A percentile compares a stretch with the other conserved stretches of the same genome.
Evolutionary conservation across 1,140 invertebrate species (phyloP).

Genomic region (Aphelinus certus): DNA sequence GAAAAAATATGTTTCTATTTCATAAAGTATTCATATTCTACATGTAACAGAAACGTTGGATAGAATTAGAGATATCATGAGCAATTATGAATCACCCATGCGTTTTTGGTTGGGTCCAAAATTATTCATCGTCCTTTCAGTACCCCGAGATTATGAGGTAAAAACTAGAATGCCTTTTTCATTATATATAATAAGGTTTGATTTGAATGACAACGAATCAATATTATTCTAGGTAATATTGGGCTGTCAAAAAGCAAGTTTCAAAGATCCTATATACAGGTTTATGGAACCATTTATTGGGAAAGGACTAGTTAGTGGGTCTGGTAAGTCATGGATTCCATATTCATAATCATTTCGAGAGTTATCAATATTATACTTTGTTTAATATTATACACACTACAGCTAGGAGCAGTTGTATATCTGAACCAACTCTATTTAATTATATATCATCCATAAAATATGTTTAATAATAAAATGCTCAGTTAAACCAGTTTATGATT

Average conservation of each 20-base stretch:
- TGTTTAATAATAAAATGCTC: no score
- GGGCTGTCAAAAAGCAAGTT: constrained; percentile 50
- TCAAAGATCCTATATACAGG: constrained; percentile 59
- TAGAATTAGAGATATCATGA: background rate
- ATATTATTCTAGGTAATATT: constrained; percentile 43
- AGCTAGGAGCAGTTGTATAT: no score
- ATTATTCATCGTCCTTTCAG: constrained; percentile 57
- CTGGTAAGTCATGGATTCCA: constrained; percentile 47
- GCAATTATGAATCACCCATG: constrained; percentile 53
- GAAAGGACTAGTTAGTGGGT: constrained; percentile 58
- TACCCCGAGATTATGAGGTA: constrained; percentile 64
- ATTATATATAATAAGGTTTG: background rate
- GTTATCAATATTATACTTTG: no score
- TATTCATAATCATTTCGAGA: no score
- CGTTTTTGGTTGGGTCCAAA: constrained; percentile 63
- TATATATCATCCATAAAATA: no score
- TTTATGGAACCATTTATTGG: constrained; percentile 58
- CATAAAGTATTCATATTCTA: no score
- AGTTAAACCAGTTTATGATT: no score
- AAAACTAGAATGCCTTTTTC: background rate
- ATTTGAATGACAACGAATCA: no score
- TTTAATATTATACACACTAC: no score
- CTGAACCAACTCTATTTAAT: no score
- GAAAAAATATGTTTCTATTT: no score
- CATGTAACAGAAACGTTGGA: constrained; percentile 10